Evolutionary conservation across 1,140 invertebrate genomes (phyloP).

Genomic region (Pseudomyrmex dendroicus): DNA sequence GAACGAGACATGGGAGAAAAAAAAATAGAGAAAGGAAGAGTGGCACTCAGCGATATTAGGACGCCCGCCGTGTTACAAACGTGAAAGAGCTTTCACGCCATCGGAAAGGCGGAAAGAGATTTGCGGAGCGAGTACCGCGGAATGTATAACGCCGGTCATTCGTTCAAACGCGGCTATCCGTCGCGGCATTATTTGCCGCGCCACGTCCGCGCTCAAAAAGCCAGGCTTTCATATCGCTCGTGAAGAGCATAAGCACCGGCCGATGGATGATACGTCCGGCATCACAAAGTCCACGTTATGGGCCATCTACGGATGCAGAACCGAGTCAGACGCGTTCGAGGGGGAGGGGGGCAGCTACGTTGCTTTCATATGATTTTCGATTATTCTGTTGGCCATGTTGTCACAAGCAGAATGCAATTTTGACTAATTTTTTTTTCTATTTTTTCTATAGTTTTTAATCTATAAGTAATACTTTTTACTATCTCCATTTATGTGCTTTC

Average conservation of each 20-base stretch:
- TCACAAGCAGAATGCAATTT: background rate
- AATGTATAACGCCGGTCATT: conserved; percentile 25
- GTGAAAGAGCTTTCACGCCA: conserved; percentile 76
- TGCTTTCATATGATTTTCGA: background rate
- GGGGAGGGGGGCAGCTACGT: background rate
- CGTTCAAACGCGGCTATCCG: conserved; percentile 52
- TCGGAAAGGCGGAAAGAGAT: conserved; percentile 62
- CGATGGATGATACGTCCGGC: conserved; percentile 57
- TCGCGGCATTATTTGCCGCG: conserved; percentile 68
- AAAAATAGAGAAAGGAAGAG: conserved; percentile 50
- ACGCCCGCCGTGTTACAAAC: conserved; percentile 69
- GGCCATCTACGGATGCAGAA: conserved; percentile 6
- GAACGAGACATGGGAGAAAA: conserved; percentile 64
- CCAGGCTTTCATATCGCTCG: conserved; percentile 72
- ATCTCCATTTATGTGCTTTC: background rate
- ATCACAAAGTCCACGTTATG: conserved; percentile 50
- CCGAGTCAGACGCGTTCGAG: conserved; percentile 6
- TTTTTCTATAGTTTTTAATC: background rate
- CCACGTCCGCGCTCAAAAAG: conserved; percentile 68
- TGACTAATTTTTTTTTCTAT: background rate
- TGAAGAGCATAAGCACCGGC: conserved; percentile 62
- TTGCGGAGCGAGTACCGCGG: conserved; percentile 33
- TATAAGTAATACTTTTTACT: background rate
- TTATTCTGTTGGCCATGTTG: background rate
- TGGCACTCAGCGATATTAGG: conserved; percentile 81